Conservation (phyloP, 2,113 vertebrate genomes). For the Mormoops blainvillei region DNA sequence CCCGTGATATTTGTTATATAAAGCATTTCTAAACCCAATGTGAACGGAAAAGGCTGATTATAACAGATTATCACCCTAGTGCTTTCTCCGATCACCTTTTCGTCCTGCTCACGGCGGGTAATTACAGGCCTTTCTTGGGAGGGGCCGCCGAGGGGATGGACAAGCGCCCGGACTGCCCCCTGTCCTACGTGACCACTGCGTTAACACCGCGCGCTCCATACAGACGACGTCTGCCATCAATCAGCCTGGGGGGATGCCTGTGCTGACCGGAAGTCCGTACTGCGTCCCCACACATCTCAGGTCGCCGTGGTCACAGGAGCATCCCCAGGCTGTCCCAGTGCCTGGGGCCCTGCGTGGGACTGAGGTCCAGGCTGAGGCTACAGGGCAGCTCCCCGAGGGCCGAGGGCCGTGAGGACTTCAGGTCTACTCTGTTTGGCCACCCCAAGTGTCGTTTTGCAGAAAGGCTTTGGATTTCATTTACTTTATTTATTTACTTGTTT, state of each 20-base stretch:
- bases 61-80: background rate
- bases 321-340: background rate
- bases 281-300: background rate
- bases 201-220: background rate
- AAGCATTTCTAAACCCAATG: background rate
- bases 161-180: background rate
- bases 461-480: background rate
- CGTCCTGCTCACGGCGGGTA: background rate
- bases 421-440: background rate
- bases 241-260: background rate
- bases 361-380: background rate
- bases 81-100: background rate
- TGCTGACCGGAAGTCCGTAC: background rate
- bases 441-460: background rate
- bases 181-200: background rate
- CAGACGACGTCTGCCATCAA: background rate
- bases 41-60: background rate
- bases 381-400: background rate
- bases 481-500: background rate
- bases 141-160: background rate
- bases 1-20: background rate
- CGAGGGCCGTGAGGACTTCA: background rate
- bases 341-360: background rate
- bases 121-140: background rate
- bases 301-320: accelerated